These are phyloP conservation scores for Drosophila nr. perissopoda DNA, from an alignment of 2,888 invertebrate genomes.

Conservation along the genomic window DNA sequence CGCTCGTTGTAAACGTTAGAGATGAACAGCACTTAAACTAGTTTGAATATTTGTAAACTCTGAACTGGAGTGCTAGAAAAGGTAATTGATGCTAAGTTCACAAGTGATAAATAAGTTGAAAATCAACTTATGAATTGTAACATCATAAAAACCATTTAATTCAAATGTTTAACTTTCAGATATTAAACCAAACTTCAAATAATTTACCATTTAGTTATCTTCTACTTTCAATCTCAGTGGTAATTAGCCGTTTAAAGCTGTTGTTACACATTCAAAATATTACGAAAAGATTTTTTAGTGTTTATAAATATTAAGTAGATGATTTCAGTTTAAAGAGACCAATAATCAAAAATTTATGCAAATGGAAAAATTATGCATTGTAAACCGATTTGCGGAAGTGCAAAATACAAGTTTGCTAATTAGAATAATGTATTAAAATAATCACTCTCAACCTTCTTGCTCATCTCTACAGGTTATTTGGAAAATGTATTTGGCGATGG, in stretches of 20 bases:
- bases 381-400: background rate
- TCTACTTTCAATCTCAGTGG: background rate
- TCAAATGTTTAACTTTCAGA: background rate
- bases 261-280: background rate
- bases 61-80: background rate
- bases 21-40: slow-evolving; percentile 36
- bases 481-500: slow-evolving; percentile 31
- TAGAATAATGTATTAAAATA: background rate
- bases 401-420: background rate
- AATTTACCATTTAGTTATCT: background rate
- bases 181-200: background rate
- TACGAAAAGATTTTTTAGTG: background rate
- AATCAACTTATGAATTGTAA: background rate
- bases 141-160: background rate
- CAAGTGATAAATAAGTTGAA: background rate
- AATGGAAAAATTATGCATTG: background rate
- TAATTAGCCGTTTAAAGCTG: background rate
- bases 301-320: background rate
- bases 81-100: background rate
- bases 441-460: background rate
- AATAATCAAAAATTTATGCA: background rate
- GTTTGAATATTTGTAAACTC: background rate
- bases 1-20: slow-evolving; percentile 28
- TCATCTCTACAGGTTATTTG: slow-evolving; percentile 25
- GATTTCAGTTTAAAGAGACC: background rate